Evolutionary conservation across 1,140 invertebrate genomes (phyloP).

Genomic region (Heliconius hewitsoni): DNA sequence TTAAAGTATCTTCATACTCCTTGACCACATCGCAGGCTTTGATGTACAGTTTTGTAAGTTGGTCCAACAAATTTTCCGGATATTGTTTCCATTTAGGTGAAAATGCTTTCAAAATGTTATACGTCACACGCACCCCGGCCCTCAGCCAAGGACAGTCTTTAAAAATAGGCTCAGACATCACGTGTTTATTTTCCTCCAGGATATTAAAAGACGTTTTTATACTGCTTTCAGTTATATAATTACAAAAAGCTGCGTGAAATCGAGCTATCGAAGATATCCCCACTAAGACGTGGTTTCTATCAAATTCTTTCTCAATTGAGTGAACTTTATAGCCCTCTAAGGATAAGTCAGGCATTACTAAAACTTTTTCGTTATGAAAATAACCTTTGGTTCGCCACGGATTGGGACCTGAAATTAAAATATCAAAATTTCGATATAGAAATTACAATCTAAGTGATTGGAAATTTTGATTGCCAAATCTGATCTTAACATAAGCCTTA

Average conservation of each 20-base stretch:
- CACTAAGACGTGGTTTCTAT: conserved; percentile 49
- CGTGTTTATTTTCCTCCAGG: conserved; percentile 41
- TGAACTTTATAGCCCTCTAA: conserved; percentile 50
- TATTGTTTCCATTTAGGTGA: conserved; percentile 48
- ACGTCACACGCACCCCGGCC: conserved; percentile 51
- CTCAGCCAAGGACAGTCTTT: conserved; percentile 54
- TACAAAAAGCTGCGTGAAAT: conserved; percentile 64
- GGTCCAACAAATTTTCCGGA: conserved; percentile 45
- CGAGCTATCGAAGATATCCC: conserved; percentile 49
- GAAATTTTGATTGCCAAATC: neutral
- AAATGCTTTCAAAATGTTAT: conserved; percentile 51
- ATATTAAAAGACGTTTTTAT: conserved; percentile 33
- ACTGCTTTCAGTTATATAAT: conserved; percentile 47
- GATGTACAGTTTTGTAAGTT: conserved; percentile 45
- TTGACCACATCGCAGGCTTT: conserved; percentile 51
- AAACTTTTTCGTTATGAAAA: conserved; percentile 51
- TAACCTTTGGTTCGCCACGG: conserved; percentile 54
- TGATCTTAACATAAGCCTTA: too few species aligned
- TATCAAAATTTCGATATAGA: neutral
- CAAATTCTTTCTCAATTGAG: conserved; percentile 45
- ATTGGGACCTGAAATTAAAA: conserved; percentile 46
- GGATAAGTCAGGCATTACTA: conserved; percentile 61
- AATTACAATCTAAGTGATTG: neutral
- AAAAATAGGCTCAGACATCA: conserved; percentile 53
- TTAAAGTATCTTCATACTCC: conserved; percentile 55